A percentile compares a stretch with the other conserved stretches of the same genome.
These are phyloP conservation scores for Tapera naevia DNA, from an alignment of 2,797 vertebrate species.

Conservation along the genomic window DNA sequence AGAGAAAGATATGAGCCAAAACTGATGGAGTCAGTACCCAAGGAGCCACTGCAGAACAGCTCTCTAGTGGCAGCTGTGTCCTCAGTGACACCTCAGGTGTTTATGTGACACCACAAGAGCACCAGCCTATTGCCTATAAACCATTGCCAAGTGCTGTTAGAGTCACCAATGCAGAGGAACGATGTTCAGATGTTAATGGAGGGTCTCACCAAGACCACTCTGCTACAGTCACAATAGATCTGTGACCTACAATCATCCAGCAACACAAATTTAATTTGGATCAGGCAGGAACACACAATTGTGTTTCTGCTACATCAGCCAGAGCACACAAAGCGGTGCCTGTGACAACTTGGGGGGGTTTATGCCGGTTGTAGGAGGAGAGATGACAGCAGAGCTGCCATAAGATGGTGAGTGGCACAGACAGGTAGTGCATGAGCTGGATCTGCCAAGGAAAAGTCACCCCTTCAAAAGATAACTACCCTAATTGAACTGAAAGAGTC, in stretches of 20 bases:
- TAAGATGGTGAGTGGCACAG: background rate
- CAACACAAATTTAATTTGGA: background rate
- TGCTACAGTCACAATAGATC: background rate
- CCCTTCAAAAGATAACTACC: background rate
- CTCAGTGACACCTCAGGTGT: background rate
- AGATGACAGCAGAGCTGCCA: slow-evolving; percentile 12
- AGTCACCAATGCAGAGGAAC: background rate
- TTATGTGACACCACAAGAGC: background rate
- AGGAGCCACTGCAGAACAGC: background rate
- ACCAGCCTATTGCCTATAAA: background rate
- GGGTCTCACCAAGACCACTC: background rate
- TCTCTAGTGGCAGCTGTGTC: background rate
- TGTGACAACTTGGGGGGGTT: background rate
- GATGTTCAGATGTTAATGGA: background rate
- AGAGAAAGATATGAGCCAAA: background rate
- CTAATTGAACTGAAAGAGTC: background rate
- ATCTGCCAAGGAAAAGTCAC: background rate
- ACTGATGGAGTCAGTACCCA: background rate
- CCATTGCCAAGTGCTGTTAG: background rate
- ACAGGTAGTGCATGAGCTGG: background rate
- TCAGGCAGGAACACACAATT: background rate
- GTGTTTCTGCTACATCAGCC: background rate
- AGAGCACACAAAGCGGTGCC: background rate
- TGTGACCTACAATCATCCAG: background rate
- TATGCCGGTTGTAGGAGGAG: background rate